Percentiles rank a stretch among this genome's conserved stretches.
Conservation (phyloP, 2,888 invertebrate species). For the Nowickia ferox region DNA sequence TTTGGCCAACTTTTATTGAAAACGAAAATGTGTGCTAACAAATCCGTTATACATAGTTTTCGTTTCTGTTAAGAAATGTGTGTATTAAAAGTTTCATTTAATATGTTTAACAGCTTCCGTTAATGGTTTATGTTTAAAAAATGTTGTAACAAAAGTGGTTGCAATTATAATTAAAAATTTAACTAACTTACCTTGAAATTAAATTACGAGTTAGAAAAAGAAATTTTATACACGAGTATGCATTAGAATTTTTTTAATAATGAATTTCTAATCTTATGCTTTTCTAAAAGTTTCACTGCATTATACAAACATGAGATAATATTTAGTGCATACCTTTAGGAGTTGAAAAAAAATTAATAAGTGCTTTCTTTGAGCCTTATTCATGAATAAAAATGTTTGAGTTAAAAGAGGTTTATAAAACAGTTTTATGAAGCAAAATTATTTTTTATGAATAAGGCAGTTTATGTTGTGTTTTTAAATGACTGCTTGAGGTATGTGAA, state of each 20-base stretch:
- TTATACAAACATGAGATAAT: too few species aligned
- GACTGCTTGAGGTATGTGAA: too few species aligned
- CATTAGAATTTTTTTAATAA: background rate
- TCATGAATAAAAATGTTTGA: too few species aligned
- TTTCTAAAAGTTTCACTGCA: too few species aligned
- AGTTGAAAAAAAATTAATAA: too few species aligned
- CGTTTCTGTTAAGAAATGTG: background rate
- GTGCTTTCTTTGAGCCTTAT: too few species aligned
- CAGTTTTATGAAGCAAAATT: too few species aligned
- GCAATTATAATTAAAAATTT: constrained; percentile 10
- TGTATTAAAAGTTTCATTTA: constrained; percentile 19
- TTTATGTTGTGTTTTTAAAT: too few species aligned
- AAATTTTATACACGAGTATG: background rate
- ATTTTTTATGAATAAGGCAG: too few species aligned
- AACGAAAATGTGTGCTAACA: background rate
- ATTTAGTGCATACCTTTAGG: too few species aligned
- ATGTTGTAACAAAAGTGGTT: background rate
- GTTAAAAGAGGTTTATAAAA: too few species aligned
- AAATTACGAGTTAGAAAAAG: background rate
- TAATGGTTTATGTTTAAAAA: background rate
- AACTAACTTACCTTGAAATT: background rate
- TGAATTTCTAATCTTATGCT: too few species aligned
- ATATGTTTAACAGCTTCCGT: constrained; percentile 2
- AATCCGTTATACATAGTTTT: background rate
- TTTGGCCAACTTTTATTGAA: background rate